These are phyloP conservation scores for Aphidoletes aphidimyza DNA, from an alignment of 2,888 invertebrate species.

Conservation along the genomic window DNA sequence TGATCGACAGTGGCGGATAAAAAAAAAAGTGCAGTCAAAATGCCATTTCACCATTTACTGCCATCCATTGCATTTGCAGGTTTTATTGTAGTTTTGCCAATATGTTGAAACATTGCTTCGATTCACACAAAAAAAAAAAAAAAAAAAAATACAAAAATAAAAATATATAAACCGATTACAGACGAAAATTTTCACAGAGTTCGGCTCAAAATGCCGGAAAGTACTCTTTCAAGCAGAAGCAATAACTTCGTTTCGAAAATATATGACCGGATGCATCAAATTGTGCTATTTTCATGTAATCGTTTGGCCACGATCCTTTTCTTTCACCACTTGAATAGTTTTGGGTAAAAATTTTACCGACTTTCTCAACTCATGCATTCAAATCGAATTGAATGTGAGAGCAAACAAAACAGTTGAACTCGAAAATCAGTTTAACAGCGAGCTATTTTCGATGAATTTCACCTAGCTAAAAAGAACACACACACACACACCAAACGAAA, in stretches of 20 bases:
- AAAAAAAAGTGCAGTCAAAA: neutral
- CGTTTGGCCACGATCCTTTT: neutral
- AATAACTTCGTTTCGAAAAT: slow-evolving; percentile 23
- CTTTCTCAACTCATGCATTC: too few species aligned
- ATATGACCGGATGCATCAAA: slow-evolving; percentile 46
- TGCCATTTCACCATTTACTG: neutral
- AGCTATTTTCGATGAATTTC: neutral
- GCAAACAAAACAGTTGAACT: too few species aligned
- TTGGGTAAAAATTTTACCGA: too few species aligned
- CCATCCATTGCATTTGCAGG: slow-evolving; percentile 8
- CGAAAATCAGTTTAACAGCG: neutral
- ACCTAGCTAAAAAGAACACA: neutral
- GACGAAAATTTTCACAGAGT: slow-evolving; percentile 37
- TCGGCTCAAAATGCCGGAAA: slow-evolving; percentile 45
- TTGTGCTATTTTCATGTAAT: slow-evolving; percentile 21
- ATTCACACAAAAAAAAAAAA: too few species aligned
- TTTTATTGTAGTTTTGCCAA: neutral
- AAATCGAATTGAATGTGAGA: too few species aligned
- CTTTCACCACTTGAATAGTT: neutral
- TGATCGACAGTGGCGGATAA: too few species aligned
- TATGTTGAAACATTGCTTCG: neutral
- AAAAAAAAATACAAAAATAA: too few species aligned
- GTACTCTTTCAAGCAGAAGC: slow-evolving; percentile 47
- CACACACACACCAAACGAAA: neutral
- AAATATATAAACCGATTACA: too few species aligned